Percentiles rank a stretch among this genome's conserved stretches.
phyloP scores from a whole-genome alignment of 2,797 vertebrate genomes.

The Enteromius paludinosus region DNA sequence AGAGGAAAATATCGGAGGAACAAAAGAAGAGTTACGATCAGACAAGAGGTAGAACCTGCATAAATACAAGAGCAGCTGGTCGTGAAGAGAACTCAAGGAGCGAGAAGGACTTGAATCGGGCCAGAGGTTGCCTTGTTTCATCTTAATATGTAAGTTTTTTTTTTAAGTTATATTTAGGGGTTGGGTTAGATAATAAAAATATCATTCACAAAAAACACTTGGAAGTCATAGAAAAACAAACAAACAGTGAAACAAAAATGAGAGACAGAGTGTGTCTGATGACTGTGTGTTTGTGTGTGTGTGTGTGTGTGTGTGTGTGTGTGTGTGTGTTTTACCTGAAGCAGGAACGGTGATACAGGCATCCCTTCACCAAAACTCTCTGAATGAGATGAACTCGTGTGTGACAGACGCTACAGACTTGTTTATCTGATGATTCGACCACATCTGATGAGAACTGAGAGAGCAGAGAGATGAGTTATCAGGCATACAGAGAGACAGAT shows the following conservation, averaged over 20 bases:
- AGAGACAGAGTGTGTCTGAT: not conserved
- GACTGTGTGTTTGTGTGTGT: not conserved
- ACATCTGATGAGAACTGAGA: constrained; percentile 26
- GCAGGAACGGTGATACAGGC: constrained; percentile 33
- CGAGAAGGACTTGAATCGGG: too few relatives aligned
- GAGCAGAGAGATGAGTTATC: constrained; percentile 41
- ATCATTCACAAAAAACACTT: not conserved
- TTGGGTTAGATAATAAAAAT: not conserved
- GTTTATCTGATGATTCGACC: constrained; percentile 1
- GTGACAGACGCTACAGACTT: constrained; percentile 26
- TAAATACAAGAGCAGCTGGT: too few relatives aligned
- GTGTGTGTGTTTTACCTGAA: constrained; percentile 20
- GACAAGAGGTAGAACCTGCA: too few relatives aligned
- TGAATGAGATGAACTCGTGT: constrained; percentile 15
- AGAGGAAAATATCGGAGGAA: too few relatives aligned
- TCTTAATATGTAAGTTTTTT: too few relatives aligned
- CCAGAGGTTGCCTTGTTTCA: too few relatives aligned
- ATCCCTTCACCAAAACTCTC: constrained; percentile 13
- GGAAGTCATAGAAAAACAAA: not conserved
- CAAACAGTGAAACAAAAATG: not conserved
- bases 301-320: not conserved
- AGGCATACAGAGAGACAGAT: not conserved
- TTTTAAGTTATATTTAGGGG: not conserved
- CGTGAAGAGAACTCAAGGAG: too few relatives aligned
- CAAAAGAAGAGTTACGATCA: too few relatives aligned